Evolutionary conservation across 1,140 invertebrate species (phyloP).

Genomic region (Hypsibius dujardini): DNA sequence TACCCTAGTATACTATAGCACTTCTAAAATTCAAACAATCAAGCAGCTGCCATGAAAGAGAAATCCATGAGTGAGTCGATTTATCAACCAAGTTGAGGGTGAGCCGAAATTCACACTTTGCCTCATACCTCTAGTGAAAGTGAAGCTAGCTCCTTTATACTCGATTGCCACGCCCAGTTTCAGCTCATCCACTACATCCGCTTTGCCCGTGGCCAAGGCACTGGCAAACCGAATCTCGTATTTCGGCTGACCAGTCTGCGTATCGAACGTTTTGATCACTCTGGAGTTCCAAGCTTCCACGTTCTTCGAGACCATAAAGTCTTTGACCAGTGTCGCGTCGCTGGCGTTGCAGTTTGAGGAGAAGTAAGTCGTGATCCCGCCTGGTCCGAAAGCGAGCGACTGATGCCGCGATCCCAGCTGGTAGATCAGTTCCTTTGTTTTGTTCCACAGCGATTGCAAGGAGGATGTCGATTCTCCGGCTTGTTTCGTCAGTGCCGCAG

Average conservation of each 20-base stretch:
- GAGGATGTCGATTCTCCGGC: background rate
- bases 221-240: conserved; percentile 13
- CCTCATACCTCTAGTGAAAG: background rate
- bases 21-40: too few species aligned
- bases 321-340: conserved; percentile 62
- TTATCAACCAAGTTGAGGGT: too few species aligned
- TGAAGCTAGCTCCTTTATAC: background rate
- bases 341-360: conserved; percentile 66
- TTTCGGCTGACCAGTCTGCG: conserved; percentile 16
- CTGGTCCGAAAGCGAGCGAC: conserved; percentile 9
- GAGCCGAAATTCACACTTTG: too few species aligned
- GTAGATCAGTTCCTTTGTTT: conserved; percentile 47
- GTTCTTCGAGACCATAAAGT: conserved; percentile 59
- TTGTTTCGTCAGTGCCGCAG: background rate
- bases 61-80: too few species aligned
- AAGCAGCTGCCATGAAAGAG: too few species aligned
- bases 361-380: conserved; percentile 77
- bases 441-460: conserved; percentile 39
- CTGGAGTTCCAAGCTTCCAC: conserved; percentile 72
- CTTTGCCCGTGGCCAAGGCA: background rate
- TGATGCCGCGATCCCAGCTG: conserved; percentile 38
- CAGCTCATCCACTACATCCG: background rate
- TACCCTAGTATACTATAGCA: background rate
- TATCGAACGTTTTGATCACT: conserved; percentile 57
- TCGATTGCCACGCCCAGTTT: background rate